Evolutionary conservation across 2,888 invertebrate genomes (phyloP), one percentile per base, ranked within the genome.

Genomic region (Erebia palarica): DNA sequence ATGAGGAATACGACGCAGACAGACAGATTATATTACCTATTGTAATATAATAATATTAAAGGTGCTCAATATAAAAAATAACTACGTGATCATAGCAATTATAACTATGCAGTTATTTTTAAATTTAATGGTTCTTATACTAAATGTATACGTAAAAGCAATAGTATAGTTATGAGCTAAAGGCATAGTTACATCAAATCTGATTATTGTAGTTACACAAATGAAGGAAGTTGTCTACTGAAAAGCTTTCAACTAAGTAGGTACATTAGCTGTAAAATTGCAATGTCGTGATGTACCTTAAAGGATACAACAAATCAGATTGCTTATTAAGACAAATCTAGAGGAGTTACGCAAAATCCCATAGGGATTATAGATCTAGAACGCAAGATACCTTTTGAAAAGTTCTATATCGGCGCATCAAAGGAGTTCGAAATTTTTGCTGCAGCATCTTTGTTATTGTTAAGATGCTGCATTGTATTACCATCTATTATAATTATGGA

Each of bases 381-480:
- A 42, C 65, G 16, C 53, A 3, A 36, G 65, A 65, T 65, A 36
- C 13, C 21, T 51, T 18, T 53, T 51, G 49, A 51, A 65, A 65
- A 49, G 63, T 49, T 61, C 16, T 18, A 47, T 49, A 47, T 65
- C 65, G 65, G 65, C 18, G 16, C 53, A 65, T 65, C 65, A 65
- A 65, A 65, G 53, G 49, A 49, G 14, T 47, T 61, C 7, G 61
- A 7, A 36, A 36, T 36, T 36, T 36, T 16, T 42, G n/a, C 61
- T 16, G 36, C 14, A 53, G 2, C n/a, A 53, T 7, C 8, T 53
- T 16, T 16, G 16, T 9, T 16, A 53, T 16, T 53, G 16, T 53
- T 53, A 8, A 53, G n/a, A 53, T 53, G n/a, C n/a, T 9, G 16
- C 53, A 9, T 1, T 8, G 53, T 16, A n/a, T 16, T n/a, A n/a